Conservation (phyloP, 1,140 invertebrate species). For the Dinothrombium tinctorium region DNA sequence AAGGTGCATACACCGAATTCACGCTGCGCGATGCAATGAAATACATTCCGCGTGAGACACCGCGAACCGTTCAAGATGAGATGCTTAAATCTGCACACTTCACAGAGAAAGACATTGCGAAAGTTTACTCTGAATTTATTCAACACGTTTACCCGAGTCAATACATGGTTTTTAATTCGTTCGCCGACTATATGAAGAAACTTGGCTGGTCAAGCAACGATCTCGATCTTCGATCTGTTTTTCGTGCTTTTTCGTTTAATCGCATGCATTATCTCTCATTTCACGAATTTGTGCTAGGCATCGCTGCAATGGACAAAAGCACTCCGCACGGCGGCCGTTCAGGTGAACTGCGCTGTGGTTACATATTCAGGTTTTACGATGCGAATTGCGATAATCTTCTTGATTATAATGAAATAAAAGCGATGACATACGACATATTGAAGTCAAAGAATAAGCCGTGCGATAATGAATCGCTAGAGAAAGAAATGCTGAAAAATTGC, state of each 20-base stretch:
- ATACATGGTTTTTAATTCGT: slow-evolving; percentile 10
- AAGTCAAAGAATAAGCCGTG: background rate
- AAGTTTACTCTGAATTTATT: slow-evolving; percentile 11
- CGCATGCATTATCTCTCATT: slow-evolving; percentile 17
- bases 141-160: slow-evolving; percentile 12
- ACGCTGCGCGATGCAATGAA: slow-evolving; percentile 6
- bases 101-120: slow-evolving; percentile 6
- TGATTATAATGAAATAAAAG: background rate
- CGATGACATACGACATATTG: slow-evolving; percentile 3
- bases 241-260: background rate
- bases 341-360: slow-evolving; percentile 4
- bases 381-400: slow-evolving; percentile 6
- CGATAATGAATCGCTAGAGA: slow-evolving; percentile 6
- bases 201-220: slow-evolving; percentile 1
- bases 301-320: slow-evolving; percentile 28
- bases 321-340: slow-evolving; percentile 30
- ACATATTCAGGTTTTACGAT: slow-evolving; percentile 14
- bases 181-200: slow-evolving; percentile 11
- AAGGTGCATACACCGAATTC: slow-evolving; percentile 6
- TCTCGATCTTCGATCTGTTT: background rate
- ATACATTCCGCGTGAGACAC: background rate
- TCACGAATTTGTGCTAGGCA: slow-evolving; percentile 26
- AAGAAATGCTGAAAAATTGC: slow-evolving; percentile 2
- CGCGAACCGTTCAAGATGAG: slow-evolving; percentile 3
- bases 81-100: slow-evolving; percentile 11